phyloP scores from a whole-genome alignment of 2,113 vertebrate species.

The Polyodon spathula region DNA sequence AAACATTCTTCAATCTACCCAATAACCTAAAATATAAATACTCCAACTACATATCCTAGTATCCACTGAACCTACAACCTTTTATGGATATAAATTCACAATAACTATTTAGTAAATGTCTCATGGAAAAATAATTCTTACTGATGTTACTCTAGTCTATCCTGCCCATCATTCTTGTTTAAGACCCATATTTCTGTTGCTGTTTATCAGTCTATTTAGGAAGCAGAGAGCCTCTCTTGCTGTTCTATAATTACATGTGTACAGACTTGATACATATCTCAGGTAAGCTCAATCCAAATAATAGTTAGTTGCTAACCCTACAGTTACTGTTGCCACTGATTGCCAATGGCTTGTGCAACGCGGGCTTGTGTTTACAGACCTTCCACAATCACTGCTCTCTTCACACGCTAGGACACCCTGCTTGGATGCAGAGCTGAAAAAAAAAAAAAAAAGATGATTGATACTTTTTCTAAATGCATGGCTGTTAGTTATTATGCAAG shows the following conservation, averaged over 20 bases:
- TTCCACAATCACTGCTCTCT: constrained; percentile 34
- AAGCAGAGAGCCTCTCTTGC: neutral
- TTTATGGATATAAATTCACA: too few relatives aligned
- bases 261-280: constrained; percentile 2
- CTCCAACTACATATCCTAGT: too few relatives aligned
- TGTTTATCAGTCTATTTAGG: neutral
- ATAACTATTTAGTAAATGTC: too few relatives aligned
- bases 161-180: too few relatives aligned
- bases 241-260: neutral
- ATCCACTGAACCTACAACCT: too few relatives aligned
- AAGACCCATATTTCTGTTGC: too few relatives aligned
- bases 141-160: too few relatives aligned
- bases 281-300: neutral
- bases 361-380: constrained; percentile 15
- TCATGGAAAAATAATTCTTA: too few relatives aligned
- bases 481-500: constrained; percentile 40
- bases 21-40: too few relatives aligned
- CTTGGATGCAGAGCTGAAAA: too few relatives aligned
- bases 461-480: constrained; percentile 44
- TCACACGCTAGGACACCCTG: constrained; percentile 52
- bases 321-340: constrained; percentile 28
- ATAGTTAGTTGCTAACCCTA: constrained; percentile 16
- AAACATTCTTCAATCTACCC: too few relatives aligned
- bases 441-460: constrained; percentile 40
- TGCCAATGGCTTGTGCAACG: constrained; percentile 26